Conservation (phyloP, 2,113 vertebrate species). For the Brevimyrus niger region DNA sequence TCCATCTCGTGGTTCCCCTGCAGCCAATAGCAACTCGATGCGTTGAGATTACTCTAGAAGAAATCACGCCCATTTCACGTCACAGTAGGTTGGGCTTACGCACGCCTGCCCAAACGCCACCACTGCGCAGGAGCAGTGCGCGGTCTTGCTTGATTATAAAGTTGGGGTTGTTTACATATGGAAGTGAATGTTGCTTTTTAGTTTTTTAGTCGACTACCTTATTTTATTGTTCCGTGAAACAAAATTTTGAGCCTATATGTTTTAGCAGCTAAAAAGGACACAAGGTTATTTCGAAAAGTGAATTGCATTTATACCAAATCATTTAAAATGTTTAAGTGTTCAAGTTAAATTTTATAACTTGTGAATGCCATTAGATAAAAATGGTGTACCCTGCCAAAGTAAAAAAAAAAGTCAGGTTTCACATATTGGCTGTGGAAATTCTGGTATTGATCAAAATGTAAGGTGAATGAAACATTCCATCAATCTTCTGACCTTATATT, state of each 20-base stretch:
- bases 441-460: neutral
- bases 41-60: conserved; percentile 13
- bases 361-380: neutral
- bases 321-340: neutral
- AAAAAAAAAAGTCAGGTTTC: neutral
- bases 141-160: neutral
- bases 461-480: neutral
- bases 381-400: no score
- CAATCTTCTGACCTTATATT: neutral
- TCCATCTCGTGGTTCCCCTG: conserved; percentile 25
- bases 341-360: neutral
- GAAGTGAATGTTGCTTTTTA: neutral
- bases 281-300: neutral
- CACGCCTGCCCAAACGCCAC: neutral
- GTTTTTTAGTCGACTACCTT: neutral
- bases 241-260: neutral
- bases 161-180: neutral
- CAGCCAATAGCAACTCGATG: conserved; percentile 29
- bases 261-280: neutral
- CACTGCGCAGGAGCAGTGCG: conserved; percentile 7
- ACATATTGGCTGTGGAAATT: neutral
- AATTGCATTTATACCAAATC: neutral
- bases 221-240: neutral
- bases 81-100: conserved; percentile 13
- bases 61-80: conserved; percentile 38